Percentiles rank a stretch among this genome's conserved stretches.
These are phyloP conservation scores for Agrochola circellaris DNA, from an alignment of 2,888 invertebrate genomes.

Conservation along the genomic window DNA sequence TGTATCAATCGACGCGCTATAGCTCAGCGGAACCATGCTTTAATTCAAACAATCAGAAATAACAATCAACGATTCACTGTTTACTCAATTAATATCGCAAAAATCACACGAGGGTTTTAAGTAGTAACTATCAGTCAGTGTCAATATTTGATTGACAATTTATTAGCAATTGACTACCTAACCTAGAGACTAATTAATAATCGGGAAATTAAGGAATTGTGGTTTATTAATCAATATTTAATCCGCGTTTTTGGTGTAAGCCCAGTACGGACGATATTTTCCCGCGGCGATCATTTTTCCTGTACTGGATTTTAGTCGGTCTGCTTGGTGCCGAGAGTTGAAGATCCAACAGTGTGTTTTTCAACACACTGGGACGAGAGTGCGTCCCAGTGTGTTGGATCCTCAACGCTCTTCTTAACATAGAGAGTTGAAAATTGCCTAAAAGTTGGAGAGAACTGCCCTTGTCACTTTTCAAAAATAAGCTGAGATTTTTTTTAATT, in stretches of 20 bases:
- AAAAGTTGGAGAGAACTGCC: too few species aligned
- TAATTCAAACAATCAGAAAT: constrained; percentile 7
- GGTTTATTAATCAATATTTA: not conserved
- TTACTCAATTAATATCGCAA: not conserved
- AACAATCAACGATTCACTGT: constrained; percentile 3
- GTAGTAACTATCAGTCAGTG: constrained; percentile 4
- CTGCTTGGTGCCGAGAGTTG: too few species aligned
- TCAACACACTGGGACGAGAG: too few species aligned
- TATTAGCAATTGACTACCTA: constrained; percentile 20
- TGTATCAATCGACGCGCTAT: not conserved
- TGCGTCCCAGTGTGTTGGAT: too few species aligned
- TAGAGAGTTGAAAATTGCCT: too few species aligned
- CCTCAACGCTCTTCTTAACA: too few species aligned
- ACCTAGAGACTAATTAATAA: constrained; percentile 10
- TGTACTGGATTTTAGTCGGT: too few species aligned
- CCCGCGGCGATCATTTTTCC: too few species aligned
- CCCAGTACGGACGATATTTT: too few species aligned
- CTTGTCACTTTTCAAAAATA: too few species aligned
- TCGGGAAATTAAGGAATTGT: not conserved
- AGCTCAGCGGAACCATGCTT: not conserved
- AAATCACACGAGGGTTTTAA: not conserved
- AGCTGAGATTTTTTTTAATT: too few species aligned
- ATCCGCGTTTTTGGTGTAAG: not conserved
- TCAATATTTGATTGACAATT: constrained; percentile 9
- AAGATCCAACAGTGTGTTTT: too few species aligned